Base-by-base conservation (phyloP, 1,140 invertebrate species). In the Aphelenchoides avenae region DNA sequence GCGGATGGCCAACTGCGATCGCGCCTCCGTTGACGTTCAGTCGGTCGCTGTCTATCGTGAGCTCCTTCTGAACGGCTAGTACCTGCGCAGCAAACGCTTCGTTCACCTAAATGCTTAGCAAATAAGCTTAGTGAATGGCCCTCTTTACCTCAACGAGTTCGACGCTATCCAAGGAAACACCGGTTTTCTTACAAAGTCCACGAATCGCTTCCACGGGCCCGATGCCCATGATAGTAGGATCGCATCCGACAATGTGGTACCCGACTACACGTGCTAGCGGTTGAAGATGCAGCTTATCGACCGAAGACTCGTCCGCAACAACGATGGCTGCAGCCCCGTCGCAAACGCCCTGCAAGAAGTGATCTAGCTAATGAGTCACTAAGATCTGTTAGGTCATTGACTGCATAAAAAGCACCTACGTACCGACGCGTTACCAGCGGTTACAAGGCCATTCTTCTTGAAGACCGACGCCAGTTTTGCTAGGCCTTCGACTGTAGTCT, bases 21-120 rank as follows among this genome's bases (percentile, higher is more conserved):
- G 92, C 94, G 37, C 94, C 94, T 52, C 94, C 94, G 80, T 97
- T 88, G n/a, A 94, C 80, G 79, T 99, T 99, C 1, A 98, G 83
- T 79, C 89, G 94, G n/a, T 79, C 73, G 0, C 87, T 86, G 80
- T 97, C 89, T 36, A 97, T 79, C 49, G 86, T 86, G 43, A 96
- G 77, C 61, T 89, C 79, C 79, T 91, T 87, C 64, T 91, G 87
- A 79, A 94, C 95, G 22, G 91, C 92, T 20, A 97, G 76, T 36
- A 86, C 88, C 13, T 97, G 94, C 31, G 89, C 86, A 78, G 90
- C 92, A 77, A 99, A 98, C 1, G 94, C 94, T 84, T 99, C 94
- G 79, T 13, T 36, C n/a, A 94, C 90, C 81, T 97, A 7, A 11
- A 52, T 44, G 49, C 5, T 18, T 52, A 5, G 5, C 27, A 52